Evolutionary conservation across 2,888 invertebrate species (phyloP), one percentile per base, ranked within the genome.

Genomic region (Villa cingulata): DNA sequence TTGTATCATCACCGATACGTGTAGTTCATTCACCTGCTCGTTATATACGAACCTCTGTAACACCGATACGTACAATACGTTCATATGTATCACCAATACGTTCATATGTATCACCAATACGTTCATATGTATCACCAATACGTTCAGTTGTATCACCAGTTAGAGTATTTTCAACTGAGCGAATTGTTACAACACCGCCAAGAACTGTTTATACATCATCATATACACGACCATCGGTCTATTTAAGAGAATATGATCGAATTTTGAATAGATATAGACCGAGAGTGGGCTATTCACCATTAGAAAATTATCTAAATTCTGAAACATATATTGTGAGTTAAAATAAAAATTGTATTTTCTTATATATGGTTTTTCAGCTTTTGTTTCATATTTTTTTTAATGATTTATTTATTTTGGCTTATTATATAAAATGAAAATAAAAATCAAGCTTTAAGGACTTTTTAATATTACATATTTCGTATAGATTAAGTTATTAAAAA

Each of bases 251-350:
- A 64, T 74, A 78, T 59, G 80, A 81, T 65, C 75, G 81, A 64
- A 83, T 83, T 65, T 73, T 76, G 57, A 74, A 79, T 66, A 76
- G 77, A 64, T 70, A 74, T 54, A 75, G 83, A 54, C 78, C 82
- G 32, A 70, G 72, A 61, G 66, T 69, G 47, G 75, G 77, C 52
- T 73, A 78, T 58, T 78, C 80, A 51, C 78, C 84, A 58, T 74
- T 81, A 56, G 84, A 83, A 58, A 80, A 83, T 64, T 88, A 80
- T 72, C 81, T 83, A 70, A 82, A 83, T 72, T 83, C 86, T 57
- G 81, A 78, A 62, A 72, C 79, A 58, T 77, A 79, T 59, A 79
- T 78, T 78, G 86, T 86, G 72, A 74, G 75, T 69, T 60, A 46
- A 6, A 6, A 6, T 23, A 23, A 23, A 23, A 23, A 23, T 42